Conservation (phyloP, 1,140 invertebrate species). For the Mylabris phalerata region DNA sequence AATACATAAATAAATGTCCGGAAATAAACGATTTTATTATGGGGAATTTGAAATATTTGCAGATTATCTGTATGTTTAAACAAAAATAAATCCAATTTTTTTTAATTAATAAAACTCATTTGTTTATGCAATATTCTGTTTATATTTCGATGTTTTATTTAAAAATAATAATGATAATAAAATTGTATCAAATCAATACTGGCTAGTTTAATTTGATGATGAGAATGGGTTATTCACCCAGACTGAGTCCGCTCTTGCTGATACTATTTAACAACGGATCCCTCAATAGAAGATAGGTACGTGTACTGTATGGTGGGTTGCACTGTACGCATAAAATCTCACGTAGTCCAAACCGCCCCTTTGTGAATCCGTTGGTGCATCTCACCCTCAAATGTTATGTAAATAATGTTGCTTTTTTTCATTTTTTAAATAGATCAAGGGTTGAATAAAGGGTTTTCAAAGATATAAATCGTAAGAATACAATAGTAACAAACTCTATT, state of each 20-base stretch:
- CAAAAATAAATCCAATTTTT: too few relatives aligned
- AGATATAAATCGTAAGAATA: too few relatives aligned
- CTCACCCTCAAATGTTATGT: slow-evolving; percentile 8
- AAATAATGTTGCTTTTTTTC: slow-evolving; percentile 5
- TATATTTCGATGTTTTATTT: too few relatives aligned
- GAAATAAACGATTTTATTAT: too few relatives aligned
- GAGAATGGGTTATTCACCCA: slow-evolving; percentile 15
- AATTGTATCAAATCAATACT: slow-evolving; percentile 8
- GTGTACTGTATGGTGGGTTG: background rate
- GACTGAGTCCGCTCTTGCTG: slow-evolving; percentile 8
- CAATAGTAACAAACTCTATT: too few relatives aligned
- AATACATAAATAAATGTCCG: too few relatives aligned
- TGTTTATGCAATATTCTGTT: too few relatives aligned
- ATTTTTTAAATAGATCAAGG: background rate
- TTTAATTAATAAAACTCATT: too few relatives aligned
- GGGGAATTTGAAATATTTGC: too few relatives aligned
- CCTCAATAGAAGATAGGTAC: slow-evolving; percentile 9
- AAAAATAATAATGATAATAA: too few relatives aligned
- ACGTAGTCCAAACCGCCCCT: slow-evolving; percentile 3
- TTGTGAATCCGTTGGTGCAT: too few relatives aligned
- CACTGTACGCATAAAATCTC: slow-evolving; percentile 12
- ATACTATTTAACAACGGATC: slow-evolving; percentile 15
- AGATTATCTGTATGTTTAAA: too few relatives aligned
- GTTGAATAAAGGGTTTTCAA: slow-evolving; percentile 2
- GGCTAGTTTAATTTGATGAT: slow-evolving; percentile 10